These are phyloP conservation scores for Laterallus jamaicensis DNA, from an alignment of 2,113 vertebrate genomes.

Conservation along the genomic window DNA sequence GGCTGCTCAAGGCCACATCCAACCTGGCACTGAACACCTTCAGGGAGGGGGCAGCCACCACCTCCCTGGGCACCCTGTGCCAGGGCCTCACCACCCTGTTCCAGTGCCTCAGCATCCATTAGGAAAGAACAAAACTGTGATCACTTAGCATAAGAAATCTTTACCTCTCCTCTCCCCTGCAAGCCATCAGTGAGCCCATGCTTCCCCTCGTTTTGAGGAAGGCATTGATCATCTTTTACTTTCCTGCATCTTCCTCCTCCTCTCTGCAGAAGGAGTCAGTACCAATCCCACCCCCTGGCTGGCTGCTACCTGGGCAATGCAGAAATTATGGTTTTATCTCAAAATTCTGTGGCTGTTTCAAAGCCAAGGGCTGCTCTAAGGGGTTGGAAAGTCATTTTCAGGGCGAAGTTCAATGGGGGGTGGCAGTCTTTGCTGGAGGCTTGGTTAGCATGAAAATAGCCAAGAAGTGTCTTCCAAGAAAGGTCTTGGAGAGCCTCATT, in stretches of 20 bases:
- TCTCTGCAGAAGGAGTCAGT: rapidly evolving
- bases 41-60: too few relatives aligned
- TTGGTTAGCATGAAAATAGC: neutral
- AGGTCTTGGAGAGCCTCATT: neutral
- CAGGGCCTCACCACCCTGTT: too few relatives aligned
- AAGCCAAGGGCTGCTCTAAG: neutral
- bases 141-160: rapidly evolving
- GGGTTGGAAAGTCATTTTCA: neutral
- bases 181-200: rapidly evolving
- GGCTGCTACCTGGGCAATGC: neutral
- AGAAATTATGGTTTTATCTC: neutral
- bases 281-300: rapidly evolving
- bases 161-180: rapidly evolving
- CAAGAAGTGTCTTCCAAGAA: neutral
- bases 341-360: neutral
- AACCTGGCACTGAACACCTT: too few relatives aligned
- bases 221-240: neutral
- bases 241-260: neutral
- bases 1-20: too few relatives aligned
- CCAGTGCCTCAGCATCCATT: too few relatives aligned
- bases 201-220: rapidly evolving
- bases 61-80: too few relatives aligned
- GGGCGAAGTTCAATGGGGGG: neutral
- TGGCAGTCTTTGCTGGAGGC: neutral
- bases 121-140: rapidly evolving